phyloP scores from a whole-genome alignment of 2,797 vertebrate genomes.

The Coracias cyanogaster region DNA sequence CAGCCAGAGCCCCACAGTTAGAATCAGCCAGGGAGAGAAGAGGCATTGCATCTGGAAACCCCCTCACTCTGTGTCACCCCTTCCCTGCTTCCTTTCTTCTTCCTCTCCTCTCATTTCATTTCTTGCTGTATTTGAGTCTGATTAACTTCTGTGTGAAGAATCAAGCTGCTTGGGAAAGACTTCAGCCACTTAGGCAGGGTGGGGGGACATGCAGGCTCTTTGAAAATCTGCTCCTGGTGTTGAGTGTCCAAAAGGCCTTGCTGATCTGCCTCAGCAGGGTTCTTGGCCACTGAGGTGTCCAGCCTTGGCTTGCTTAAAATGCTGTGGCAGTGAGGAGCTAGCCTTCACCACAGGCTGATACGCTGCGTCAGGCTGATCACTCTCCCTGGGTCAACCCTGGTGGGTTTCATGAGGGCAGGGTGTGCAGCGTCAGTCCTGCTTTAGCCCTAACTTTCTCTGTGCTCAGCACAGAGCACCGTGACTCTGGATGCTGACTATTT shows the following conservation, averaged over 20 bases:
- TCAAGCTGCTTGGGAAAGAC: background rate
- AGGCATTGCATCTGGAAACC: background rate
- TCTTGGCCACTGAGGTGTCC: background rate
- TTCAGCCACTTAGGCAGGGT: background rate
- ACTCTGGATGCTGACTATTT: background rate
- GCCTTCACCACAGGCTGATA: background rate
- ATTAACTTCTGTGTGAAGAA: background rate
- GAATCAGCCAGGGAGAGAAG: background rate
- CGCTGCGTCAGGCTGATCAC: background rate
- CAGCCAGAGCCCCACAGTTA: background rate
- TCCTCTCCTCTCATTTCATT: background rate
- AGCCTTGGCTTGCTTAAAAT: background rate
- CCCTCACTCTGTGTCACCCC: background rate
- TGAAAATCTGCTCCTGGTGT: background rate
- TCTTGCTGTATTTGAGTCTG: background rate
- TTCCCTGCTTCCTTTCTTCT: background rate
- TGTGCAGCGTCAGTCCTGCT: background rate
- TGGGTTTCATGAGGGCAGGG: accelerated
- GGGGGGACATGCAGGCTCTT: background rate
- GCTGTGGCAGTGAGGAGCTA: background rate
- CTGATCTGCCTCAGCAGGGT: background rate
- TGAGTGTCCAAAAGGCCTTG: background rate
- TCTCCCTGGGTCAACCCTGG: background rate
- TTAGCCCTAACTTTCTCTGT: background rate
- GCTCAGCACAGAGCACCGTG: accelerated